Conservation (phyloP, 2,888 invertebrate species). For the Tinea semifulvella region DNA sequence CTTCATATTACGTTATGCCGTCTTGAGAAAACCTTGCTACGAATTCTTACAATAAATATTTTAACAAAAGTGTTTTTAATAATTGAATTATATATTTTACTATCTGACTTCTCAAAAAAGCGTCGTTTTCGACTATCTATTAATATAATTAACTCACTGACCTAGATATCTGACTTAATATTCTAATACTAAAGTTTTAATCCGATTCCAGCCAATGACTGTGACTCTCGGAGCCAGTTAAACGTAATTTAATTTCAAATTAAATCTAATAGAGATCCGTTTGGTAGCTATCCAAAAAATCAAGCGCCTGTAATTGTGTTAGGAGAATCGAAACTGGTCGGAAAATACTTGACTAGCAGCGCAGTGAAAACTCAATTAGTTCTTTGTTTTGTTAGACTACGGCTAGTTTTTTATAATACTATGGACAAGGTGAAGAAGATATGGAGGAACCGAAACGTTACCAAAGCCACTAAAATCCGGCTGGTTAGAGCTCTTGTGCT, state of each 20-base stretch:
- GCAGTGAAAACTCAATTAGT: conserved; percentile 1
- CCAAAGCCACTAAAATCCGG: no score
- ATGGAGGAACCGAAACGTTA: no score
- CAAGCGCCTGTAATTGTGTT: background rate
- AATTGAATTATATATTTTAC: no score
- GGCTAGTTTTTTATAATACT: no score
- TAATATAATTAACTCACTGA: background rate
- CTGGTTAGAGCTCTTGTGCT: no score
- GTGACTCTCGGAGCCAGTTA: no score
- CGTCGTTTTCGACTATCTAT: background rate
- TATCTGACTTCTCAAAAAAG: no score
- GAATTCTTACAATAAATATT: no score
- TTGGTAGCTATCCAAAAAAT: conserved; percentile 6
- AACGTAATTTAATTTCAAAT: background rate
- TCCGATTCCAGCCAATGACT: background rate
- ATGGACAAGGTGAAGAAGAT: no score
- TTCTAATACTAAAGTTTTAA: background rate
- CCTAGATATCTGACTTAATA: conserved; percentile 2
- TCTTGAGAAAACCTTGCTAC: background rate
- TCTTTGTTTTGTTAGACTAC: background rate
- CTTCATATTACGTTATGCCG: background rate
- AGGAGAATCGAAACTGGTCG: background rate
- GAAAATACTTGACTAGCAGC: background rate
- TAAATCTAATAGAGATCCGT: background rate
- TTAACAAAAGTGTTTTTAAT: no score